Evolutionary conservation across 53 echinoderm and acorn worm genomes (phyloP), one percentile per base, ranked within the genome.

Genomic region (Crossaster papposus): DNA sequence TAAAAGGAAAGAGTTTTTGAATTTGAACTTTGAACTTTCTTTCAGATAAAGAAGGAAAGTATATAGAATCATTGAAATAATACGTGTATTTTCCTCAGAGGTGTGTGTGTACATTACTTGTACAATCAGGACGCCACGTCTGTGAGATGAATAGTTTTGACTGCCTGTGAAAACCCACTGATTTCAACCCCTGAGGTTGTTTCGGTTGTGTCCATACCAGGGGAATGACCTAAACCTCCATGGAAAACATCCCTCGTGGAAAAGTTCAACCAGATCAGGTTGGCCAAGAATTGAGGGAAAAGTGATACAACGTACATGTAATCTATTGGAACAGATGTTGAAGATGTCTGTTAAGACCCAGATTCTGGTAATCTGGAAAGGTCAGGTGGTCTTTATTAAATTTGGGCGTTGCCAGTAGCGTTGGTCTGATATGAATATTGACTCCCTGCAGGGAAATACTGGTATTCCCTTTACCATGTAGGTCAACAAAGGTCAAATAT

Each of bases 381-480:
- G 87, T 77, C 87, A 77, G 77, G 58, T 77, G 77, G 13, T n/a
- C 37, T 36, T 87, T 87, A 87, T 87, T 87, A 87, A 87, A 87
- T 87, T 87, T 87, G 77, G 87, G 87, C 26, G 87, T 58, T 87
- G 87, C 87, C 87, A 36, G 77, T 34, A 76, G 75, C 33, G 23
- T 38, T 87, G 62, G 77, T 58, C 50, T 53, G 87, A 87, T 87
- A 77, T 87, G 87, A 32, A 76, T 75, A 87, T 75, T 87, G 44
- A 77, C 58, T 77, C 87, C 87, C 87, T 54, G 76, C 77, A 58
- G 87, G 77, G 77, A 15, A 35, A 30, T 24, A 76, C 75, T n/a
- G 23, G 62, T 50, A 30, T 35, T 32, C 58, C 36, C 58, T 24
- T 32, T 54, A 77, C 77, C 36, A 63, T 87, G 58, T 77, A 26